Conservation (phyloP, 1,140 invertebrate species). For the Anastrepha obliqua region DNA sequence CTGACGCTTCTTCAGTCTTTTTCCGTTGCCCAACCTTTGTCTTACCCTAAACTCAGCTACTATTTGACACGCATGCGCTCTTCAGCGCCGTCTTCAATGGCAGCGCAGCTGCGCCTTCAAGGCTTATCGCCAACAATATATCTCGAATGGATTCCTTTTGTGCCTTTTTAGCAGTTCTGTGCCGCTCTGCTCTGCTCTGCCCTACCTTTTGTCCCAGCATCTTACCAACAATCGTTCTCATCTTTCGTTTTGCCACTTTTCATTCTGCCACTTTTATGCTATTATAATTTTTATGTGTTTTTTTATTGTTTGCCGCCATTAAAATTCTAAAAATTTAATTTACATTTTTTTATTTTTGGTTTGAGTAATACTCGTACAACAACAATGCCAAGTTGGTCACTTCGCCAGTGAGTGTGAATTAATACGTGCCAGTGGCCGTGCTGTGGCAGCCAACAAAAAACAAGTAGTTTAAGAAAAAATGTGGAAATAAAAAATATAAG, state of each 20-base stretch:
- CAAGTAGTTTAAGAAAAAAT: background rate
- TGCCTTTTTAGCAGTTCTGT: background rate
- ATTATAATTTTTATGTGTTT: conserved; percentile 17
- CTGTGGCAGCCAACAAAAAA: background rate
- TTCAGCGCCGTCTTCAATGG: background rate
- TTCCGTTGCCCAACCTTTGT: too few species aligned
- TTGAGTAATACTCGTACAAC: background rate
- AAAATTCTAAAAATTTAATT: conserved; percentile 42
- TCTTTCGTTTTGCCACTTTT: background rate
- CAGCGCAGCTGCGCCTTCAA: background rate
- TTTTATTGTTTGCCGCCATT: conserved; percentile 40
- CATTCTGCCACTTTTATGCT: background rate
- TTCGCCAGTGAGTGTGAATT: background rate
- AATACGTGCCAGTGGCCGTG: conserved; percentile 24
- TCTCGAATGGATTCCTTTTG: conserved; percentile 34
- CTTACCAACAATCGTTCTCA: background rate
- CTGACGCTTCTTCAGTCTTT: background rate
- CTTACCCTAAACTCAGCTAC: background rate
- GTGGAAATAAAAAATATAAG: background rate
- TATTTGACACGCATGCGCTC: background rate
- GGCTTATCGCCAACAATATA: conserved; percentile 21
- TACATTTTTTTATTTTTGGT: background rate
- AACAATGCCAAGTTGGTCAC: background rate
- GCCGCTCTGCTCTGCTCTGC: background rate
- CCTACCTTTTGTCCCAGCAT: background rate